Conservation (phyloP, 1,140 invertebrate genomes). For the Galendromus occidentalis region DNA sequence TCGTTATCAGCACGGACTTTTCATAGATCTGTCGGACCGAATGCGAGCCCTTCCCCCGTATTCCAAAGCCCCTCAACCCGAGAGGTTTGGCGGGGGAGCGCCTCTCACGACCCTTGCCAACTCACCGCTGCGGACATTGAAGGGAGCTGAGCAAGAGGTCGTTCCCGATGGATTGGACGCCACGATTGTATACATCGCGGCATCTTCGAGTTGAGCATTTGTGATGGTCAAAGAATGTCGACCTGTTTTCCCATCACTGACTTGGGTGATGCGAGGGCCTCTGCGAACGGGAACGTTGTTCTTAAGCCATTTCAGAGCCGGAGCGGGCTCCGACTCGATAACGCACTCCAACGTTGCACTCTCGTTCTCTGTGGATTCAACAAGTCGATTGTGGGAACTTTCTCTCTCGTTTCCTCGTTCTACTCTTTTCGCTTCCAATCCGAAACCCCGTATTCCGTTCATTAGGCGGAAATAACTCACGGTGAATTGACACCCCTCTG, state of each 20-base stretch:
- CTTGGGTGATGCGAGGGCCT: slow-evolving; percentile 42
- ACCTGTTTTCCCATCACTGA: not conserved
- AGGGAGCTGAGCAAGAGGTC: slow-evolving; percentile 47
- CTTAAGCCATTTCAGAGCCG: slow-evolving; percentile 60
- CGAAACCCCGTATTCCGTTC: no score
- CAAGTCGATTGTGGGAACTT: not conserved
- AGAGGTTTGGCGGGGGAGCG: no score
- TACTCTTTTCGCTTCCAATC: not conserved
- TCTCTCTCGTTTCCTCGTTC: not conserved
- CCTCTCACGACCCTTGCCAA: slow-evolving; percentile 4
- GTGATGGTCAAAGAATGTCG: slow-evolving; percentile 41
- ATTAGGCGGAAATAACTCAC: slow-evolving; percentile 12
- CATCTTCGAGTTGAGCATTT: slow-evolving; percentile 57
- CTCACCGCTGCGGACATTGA: slow-evolving; percentile 40
- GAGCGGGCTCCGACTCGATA: slow-evolving; percentile 35
- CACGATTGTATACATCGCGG: slow-evolving; percentile 70
- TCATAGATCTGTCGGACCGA: no score
- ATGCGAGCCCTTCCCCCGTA: no score
- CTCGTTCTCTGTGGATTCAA: slow-evolving; percentile 47
- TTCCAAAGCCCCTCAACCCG: no score
- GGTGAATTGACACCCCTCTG: slow-evolving; percentile 16
- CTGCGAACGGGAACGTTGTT: slow-evolving; percentile 63
- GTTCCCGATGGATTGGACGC: slow-evolving; percentile 58
- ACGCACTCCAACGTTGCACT: slow-evolving; percentile 60
- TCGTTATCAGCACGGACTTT: no score